Evolutionary conservation across 2,888 invertebrate genomes (phyloP).

Genomic region (Synergus itoensis): DNA sequence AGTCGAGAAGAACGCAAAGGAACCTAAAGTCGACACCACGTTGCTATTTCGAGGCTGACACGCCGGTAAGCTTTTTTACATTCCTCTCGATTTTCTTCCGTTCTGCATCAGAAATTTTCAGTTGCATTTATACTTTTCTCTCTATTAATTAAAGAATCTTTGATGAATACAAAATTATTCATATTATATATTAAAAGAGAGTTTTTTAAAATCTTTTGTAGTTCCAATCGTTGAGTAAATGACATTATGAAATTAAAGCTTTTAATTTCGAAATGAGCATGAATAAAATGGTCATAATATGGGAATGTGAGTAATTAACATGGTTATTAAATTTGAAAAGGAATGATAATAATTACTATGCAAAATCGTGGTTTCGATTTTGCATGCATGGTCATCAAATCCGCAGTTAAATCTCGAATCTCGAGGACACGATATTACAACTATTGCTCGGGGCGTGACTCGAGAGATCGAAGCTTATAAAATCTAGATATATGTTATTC

Average conservation of each 20-base stretch:
- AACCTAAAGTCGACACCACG: slow-evolving; percentile 58
- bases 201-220: no score
- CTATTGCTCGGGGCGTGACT: slow-evolving; percentile 48
- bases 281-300: background rate
- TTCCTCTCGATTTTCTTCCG: slow-evolving; percentile 33
- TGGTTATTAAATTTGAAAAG: background rate
- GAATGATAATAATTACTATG: slow-evolving; percentile 7
- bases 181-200: no score
- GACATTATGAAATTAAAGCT: no score
- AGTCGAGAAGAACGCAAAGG: slow-evolving; percentile 51
- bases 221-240: no score
- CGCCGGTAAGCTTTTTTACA: slow-evolving; percentile 60
- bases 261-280: background rate
- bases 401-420: slow-evolving; percentile 19
- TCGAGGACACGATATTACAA: slow-evolving; percentile 45
- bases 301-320: background rate
- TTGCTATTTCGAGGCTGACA: slow-evolving; percentile 70
- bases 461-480: slow-evolving; percentile 41
- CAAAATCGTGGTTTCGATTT: background rate
- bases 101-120: slow-evolving; percentile 24
- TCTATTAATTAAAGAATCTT: background rate
- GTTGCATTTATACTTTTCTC: slow-evolving; percentile 13
- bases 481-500: slow-evolving; percentile 24
- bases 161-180: no score
- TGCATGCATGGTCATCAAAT: slow-evolving; percentile 15